Percentiles rank a stretch among this genome's conserved stretches.
These are phyloP conservation scores for Argyra leucocephala DNA, from an alignment of 2,888 invertebrate species.

Conservation along the genomic window DNA sequence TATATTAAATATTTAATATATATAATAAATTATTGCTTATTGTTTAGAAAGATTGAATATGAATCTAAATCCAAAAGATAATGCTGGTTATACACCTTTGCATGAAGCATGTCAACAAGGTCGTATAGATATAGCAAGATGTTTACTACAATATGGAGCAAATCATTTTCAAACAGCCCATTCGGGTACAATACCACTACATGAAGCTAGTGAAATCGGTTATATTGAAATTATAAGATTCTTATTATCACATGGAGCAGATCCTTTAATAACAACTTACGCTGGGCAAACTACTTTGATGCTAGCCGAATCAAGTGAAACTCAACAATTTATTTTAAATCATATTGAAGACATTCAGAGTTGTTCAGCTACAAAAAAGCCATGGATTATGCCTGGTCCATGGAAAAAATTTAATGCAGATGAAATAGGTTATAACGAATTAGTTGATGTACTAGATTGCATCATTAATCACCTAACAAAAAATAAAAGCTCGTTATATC, in stretches of 20 bases:
- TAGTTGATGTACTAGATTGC: slow-evolving; percentile 33
- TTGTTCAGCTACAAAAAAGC: slow-evolving; percentile 32
- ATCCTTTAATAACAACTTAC: slow-evolving; percentile 81
- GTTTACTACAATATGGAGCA: slow-evolving; percentile 79
- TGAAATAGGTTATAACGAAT: slow-evolving; percentile 39
- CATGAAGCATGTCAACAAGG: slow-evolving; percentile 88
- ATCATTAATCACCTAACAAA: slow-evolving; percentile 12
- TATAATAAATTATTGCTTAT: too few species aligned
- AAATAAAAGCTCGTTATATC: background rate
- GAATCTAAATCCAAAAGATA: slow-evolving; percentile 78
- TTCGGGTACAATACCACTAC: slow-evolving; percentile 87
- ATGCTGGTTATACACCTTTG: slow-evolving; percentile 85
- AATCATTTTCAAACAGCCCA: slow-evolving; percentile 85
- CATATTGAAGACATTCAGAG: slow-evolving; percentile 41
- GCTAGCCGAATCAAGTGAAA: slow-evolving; percentile 40
- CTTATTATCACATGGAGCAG: slow-evolving; percentile 82
- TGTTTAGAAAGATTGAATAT: slow-evolving; percentile 78
- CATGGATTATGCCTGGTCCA: slow-evolving; percentile 44
- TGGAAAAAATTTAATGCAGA: slow-evolving; percentile 36
- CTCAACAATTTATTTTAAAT: slow-evolving; percentile 37
- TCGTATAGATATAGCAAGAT: slow-evolving; percentile 73
- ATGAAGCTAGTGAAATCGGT: slow-evolving; percentile 88
- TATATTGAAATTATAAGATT: slow-evolving; percentile 79
- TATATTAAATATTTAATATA: too few species aligned
- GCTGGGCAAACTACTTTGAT: slow-evolving; percentile 47